phyloP scores from a whole-genome alignment of 1,140 invertebrate species.

The Hormaphis cornu region DNA sequence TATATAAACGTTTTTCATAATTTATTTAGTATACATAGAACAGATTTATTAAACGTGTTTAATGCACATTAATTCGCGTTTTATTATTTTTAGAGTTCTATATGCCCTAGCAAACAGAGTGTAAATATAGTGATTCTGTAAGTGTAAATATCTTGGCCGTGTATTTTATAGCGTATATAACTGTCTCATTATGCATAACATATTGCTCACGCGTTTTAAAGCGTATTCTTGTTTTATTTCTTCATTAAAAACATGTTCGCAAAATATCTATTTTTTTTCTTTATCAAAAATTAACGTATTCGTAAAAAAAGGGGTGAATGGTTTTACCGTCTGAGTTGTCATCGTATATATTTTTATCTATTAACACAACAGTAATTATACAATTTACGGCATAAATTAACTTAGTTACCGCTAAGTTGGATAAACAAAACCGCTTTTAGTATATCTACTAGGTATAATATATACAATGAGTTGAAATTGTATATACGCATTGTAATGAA shows the following conservation, averaged over 20 bases:
- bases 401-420: too few relatives aligned
- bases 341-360: too few relatives aligned
- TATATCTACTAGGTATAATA: too few relatives aligned
- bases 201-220: background rate
- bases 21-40: background rate
- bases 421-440: too few relatives aligned
- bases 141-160: background rate
- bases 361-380: too few relatives aligned
- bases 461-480: too few relatives aligned
- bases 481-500: too few relatives aligned
- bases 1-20: background rate
- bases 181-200: conserved; percentile 4
- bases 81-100: conserved; percentile 3
- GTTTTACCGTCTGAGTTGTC: too few relatives aligned
- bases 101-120: background rate
- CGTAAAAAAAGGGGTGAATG: too few relatives aligned
- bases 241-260: background rate
- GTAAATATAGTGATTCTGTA: background rate
- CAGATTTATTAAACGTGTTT: background rate
- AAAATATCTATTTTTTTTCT: background rate
- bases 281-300: too few relatives aligned
- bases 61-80: background rate
- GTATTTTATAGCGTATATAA: conserved; percentile 6
- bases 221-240: background rate
- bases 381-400: too few relatives aligned